Evolutionary conservation across 1,140 invertebrate species (phyloP), one percentile per base, ranked within the genome.

Genomic region (Drosophila sp.): DNA sequence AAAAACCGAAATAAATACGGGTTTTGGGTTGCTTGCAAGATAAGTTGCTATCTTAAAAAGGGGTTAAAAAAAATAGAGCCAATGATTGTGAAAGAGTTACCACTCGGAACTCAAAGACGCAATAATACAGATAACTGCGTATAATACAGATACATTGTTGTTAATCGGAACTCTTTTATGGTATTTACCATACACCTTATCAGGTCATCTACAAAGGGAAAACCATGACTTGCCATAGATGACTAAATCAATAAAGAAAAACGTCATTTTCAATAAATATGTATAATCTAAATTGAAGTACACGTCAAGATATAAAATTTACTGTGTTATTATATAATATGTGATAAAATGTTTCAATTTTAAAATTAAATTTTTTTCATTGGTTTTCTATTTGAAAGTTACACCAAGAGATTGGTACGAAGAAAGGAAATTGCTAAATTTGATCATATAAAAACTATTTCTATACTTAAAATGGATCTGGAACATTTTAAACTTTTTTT

Each of bases 61-160:
- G 5, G 55, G 54, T 4, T 27, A 54, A 27, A 17, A 33, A 35
- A 35, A 3, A 35, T 3, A 6, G 29, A n/a, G 56, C 32, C 32
- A 58, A n/a, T 35, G 7, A 33, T 25, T 50, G 44, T 50, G 23
- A 50, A 50, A 50, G 44, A 50, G 6, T 50, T 50, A 57, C 55
- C 30, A 30, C 29, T 56, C 30, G 54, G 54, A 56, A 56, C 11
- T 56, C 1, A 56, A 57, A 58, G 56, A 58, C 56, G 56, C 32
- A 58, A 58, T 58, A 58, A 35, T 58, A 1, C 33, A 23, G 30
- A 58, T 3, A 35, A 3, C 2, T 29, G 27, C 25, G 30, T 58
- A 7, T 25, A 47, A 27, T 50, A 23, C 4, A 3, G n/a, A 58
- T 10, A 50, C 23, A 50, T 25, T 27, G 7, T 50, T 10, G 23